Percentiles rank a stretch among this genome's conserved stretches.
Evolutionary conservation across 1,140 invertebrate species (phyloP).

Genomic region (Bombus consobrinus): DNA sequence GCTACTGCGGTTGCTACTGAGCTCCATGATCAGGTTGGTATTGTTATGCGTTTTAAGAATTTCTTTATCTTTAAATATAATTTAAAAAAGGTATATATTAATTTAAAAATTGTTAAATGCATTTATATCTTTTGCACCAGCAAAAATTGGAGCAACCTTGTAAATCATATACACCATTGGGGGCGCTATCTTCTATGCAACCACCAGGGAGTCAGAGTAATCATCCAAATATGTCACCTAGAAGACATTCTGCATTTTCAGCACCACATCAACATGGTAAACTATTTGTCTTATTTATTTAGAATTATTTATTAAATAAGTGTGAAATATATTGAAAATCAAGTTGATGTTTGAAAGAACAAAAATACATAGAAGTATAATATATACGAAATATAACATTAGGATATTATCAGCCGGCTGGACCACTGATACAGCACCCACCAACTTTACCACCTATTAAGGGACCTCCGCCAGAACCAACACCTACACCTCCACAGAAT

Average conservation of each 20-base stretch:
- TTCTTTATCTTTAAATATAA: conserved; percentile 32
- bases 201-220: conserved; percentile 86
- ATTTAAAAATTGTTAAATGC: neutral
- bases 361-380: neutral
- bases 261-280: conserved; percentile 82
- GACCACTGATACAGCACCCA: conserved; percentile 90
- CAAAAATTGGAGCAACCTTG: conserved; percentile 81
- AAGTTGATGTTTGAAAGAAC: neutral
- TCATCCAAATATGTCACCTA: conserved; percentile 82
- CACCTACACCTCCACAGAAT: conserved; percentile 83
- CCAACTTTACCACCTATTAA: conserved; percentile 83
- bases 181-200: conserved; percentile 93
- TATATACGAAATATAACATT: conserved; percentile 63
- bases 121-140: conserved; percentile 29
- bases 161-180: conserved; percentile 90
- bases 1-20: conserved; percentile 89
- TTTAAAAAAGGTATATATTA: neutral
- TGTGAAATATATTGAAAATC: neutral
- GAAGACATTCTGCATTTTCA: conserved; percentile 81
- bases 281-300: conserved; percentile 28
- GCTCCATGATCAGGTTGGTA: conserved; percentile 82
- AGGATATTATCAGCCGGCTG: conserved; percentile 95
- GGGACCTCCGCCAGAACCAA: conserved; percentile 80
- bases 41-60: neutral
- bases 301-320: neutral